A percentile compares a stretch with the other conserved stretches of the same genome.
Conservation (phyloP, 2,113 vertebrate species). For the Laticauda colubrina region DNA sequence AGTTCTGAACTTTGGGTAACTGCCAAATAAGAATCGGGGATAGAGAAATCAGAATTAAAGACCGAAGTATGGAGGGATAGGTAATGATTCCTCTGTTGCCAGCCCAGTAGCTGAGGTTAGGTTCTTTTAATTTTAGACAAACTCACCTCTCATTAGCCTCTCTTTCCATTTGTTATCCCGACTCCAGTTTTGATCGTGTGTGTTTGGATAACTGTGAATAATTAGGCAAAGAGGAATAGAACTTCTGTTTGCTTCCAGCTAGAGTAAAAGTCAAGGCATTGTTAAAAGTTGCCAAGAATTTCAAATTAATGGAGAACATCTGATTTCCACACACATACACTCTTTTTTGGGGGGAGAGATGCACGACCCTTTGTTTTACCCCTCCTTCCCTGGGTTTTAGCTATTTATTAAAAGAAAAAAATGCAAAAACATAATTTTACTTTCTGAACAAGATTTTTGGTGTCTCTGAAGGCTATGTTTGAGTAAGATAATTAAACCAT, state of each 20-base stretch:
- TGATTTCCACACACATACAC: not conserved
- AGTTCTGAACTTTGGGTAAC: too few relatives aligned
- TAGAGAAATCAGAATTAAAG: too few relatives aligned
- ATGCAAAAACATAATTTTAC: slow-evolving; percentile 19
- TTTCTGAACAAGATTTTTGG: slow-evolving; percentile 35
- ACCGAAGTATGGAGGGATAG: too few relatives aligned
- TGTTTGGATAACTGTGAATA: slow-evolving; percentile 10
- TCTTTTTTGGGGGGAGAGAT: not conserved
- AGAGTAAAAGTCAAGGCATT: not conserved
- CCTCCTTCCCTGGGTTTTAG: not conserved
- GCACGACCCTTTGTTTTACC: not conserved
- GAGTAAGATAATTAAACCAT: slow-evolving; percentile 58
- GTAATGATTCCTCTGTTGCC: too few relatives aligned
- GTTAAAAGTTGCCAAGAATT: slow-evolving; percentile 17
- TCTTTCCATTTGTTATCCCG: not conserved
- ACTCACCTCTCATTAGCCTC: not conserved
- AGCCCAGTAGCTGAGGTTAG: too few relatives aligned
- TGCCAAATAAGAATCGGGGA: too few relatives aligned
- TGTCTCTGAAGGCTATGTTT: slow-evolving; percentile 43
- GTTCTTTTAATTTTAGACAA: not conserved
- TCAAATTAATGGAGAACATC: not conserved
- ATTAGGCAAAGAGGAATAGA: not conserved
- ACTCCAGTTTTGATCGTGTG: not conserved
- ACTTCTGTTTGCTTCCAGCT: not conserved
- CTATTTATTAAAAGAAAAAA: slow-evolving; percentile 38